Conservation (phyloP, 2,797 vertebrate genomes). For the Neomorphus geoffroyi region DNA sequence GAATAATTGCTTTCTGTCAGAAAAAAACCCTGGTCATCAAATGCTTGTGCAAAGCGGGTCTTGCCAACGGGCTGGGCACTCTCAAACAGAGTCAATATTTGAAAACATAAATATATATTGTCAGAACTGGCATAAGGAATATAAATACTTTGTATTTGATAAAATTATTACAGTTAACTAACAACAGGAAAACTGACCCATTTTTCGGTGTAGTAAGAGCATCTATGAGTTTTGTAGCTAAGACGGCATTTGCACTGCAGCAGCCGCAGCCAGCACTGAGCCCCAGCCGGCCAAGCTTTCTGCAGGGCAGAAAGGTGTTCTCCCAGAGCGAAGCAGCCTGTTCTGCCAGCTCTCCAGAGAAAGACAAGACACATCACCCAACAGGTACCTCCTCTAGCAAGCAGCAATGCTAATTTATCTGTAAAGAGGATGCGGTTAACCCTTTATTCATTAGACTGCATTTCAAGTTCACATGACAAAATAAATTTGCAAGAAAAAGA, state of each 20-base stretch:
- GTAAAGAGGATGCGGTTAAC: neutral
- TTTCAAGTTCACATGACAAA: neutral
- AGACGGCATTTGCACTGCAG: neutral
- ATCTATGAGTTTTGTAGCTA: neutral
- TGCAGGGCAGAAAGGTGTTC: neutral
- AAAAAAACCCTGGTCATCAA: neutral
- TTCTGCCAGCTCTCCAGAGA: neutral
- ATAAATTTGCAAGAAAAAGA: accelerated
- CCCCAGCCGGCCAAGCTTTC: neutral
- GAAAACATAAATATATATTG: conserved; percentile 44
- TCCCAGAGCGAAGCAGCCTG: neutral
- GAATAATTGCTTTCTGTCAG: conserved; percentile 47
- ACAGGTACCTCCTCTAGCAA: neutral
- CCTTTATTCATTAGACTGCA: neutral
- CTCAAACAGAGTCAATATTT: neutral
- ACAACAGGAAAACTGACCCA: neutral
- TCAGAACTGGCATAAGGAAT: conserved; percentile 46
- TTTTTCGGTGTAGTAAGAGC: neutral
- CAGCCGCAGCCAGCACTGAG: neutral
- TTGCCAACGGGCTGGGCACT: conserved; percentile 22
- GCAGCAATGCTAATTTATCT: neutral
- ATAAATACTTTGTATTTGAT: conserved; percentile 48
- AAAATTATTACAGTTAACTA: conserved; percentile 41
- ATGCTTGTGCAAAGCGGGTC: conserved; percentile 21
- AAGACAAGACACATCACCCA: neutral